Evolutionary conservation across 1,140 invertebrate species (phyloP), one percentile per base, ranked within the genome.

Genomic region (Platorchestia sp.): DNA sequence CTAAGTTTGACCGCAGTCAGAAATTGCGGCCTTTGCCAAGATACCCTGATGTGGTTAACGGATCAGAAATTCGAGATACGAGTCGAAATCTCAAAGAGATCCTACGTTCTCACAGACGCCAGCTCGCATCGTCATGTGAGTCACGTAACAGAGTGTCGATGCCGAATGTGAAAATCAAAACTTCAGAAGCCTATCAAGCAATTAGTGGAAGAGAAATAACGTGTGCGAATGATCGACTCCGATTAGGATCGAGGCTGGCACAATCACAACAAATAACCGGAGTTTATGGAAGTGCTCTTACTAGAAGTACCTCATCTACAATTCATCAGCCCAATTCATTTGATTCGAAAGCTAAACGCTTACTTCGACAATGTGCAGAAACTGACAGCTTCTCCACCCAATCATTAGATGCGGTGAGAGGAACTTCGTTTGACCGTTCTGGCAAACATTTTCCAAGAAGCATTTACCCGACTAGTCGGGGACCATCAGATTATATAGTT

Each of bases 21-120:
- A 93, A 93, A 45, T 93, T 93, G 40, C 91, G 91, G 47, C 91
- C 91, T 14, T 40, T 93, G 16, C 44, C 91, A 40, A 93, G n/a
- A 47, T 45, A 93, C 91, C 91, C 91, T 10, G 91, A 93, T 93
- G 91, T 93, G 40, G 45, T 93, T 40, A 19, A 45, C 40, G 91
- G 91, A n/a, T 16, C 91, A 44, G 91, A 44, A 45, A 93, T 93
- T 45, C 91, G 91, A 44, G 91, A 93, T 14, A 36, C 91, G 14
- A n/a, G 91, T 93, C 43, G 44, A 44, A 45, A 93, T 44, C 43
- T 93, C 36, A 40, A n/a, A 44, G 91, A 93, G 40, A 44, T 93
- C 47, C 40, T 93, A 6, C 91, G 91, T 45, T 45, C 45, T 5
- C 91, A 93, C 41, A 93, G 91, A 45, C 43, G 44, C 10, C 43